Percentiles rank a stretch among this genome's conserved stretches.
Evolutionary conservation across 2,888 invertebrate genomes (phyloP).

Genomic region (Panorpa germanica): DNA sequence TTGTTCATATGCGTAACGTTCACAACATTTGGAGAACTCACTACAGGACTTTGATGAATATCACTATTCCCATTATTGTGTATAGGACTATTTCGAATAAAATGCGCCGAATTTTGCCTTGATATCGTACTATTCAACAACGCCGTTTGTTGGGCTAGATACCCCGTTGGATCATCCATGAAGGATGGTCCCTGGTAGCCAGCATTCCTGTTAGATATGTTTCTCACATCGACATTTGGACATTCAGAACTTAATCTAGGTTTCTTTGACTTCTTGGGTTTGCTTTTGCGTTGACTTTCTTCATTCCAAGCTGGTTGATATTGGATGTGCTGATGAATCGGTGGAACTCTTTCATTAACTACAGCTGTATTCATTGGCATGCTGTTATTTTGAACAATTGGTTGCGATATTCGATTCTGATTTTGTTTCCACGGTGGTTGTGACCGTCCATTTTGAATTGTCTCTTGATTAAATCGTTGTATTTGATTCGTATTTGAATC

Average conservation of each 20-base stretch:
- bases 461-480: too few relatives aligned
- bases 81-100: too few relatives aligned
- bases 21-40: conserved; percentile 7
- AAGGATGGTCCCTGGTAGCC: conserved; percentile 59
- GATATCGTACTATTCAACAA: conserved; percentile 68
- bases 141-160: conserved; percentile 78
- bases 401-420: too few relatives aligned
- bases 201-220: conserved; percentile 27
- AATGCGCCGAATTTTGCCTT: too few relatives aligned
- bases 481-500: too few relatives aligned
- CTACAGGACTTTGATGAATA: conserved; percentile 10
- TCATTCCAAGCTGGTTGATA: conserved; percentile 33
- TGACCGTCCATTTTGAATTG: too few relatives aligned
- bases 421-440: too few relatives aligned
- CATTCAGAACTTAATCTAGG: too few relatives aligned
- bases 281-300: conserved; percentile 35
- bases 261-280: conserved; percentile 28
- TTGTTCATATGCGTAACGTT: conserved; percentile 16
- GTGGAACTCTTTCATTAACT: conserved; percentile 59
- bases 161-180: conserved; percentile 81
- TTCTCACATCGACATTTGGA: conserved; percentile 38
- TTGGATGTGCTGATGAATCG: conserved; percentile 49
- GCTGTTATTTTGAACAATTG: too few relatives aligned
- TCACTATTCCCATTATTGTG: conserved; percentile 5
- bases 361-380: too few relatives aligned